A percentile compares a stretch with the other conserved stretches of the same genome.
Conservation (phyloP, 1,140 invertebrate species). For the Drosophila lowei region DNA sequence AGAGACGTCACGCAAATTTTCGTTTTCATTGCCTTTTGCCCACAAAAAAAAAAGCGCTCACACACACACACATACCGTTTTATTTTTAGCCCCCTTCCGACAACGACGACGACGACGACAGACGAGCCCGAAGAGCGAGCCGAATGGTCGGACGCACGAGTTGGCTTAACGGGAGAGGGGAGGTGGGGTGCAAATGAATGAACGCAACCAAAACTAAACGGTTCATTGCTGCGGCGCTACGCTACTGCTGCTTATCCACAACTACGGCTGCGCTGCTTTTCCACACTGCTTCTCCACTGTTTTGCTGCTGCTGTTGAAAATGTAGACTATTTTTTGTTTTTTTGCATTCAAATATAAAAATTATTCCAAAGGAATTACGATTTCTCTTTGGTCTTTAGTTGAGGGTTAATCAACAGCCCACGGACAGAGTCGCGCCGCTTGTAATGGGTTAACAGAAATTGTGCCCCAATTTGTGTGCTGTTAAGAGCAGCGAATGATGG, state of each 20-base stretch:
- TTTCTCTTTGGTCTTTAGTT: no score
- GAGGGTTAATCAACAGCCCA: no score
- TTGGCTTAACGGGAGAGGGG: no score
- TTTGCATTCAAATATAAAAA: constrained; percentile 23
- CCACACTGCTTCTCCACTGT: background rate
- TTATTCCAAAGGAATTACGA: constrained; percentile 10
- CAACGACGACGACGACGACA: constrained; percentile 39
- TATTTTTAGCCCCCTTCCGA: constrained; percentile 65
- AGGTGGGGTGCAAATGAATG: constrained; percentile 23
- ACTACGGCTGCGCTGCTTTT: no score
- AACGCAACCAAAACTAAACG: constrained; percentile 19
- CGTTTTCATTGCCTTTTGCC: constrained; percentile 81
- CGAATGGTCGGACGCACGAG: background rate
- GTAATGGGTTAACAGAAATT: constrained; percentile 24
- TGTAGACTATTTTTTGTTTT: constrained; percentile 10
- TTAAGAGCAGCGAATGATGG: constrained; percentile 37
- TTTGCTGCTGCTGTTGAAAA: constrained; percentile 21
- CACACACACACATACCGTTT: constrained; percentile 50
- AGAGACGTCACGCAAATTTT: constrained; percentile 83
- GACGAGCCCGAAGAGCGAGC: constrained; percentile 47
- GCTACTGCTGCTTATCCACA: no score
- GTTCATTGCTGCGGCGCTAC: background rate
- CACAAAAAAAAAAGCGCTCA: constrained; percentile 59
- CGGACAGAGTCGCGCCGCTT: background rate
- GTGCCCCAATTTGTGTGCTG: constrained; percentile 22